Evolutionary conservation across 1,140 invertebrate genomes (phyloP), one percentile per base, ranked within the genome.

Genomic region (Zaprionus kolodkinae): DNA sequence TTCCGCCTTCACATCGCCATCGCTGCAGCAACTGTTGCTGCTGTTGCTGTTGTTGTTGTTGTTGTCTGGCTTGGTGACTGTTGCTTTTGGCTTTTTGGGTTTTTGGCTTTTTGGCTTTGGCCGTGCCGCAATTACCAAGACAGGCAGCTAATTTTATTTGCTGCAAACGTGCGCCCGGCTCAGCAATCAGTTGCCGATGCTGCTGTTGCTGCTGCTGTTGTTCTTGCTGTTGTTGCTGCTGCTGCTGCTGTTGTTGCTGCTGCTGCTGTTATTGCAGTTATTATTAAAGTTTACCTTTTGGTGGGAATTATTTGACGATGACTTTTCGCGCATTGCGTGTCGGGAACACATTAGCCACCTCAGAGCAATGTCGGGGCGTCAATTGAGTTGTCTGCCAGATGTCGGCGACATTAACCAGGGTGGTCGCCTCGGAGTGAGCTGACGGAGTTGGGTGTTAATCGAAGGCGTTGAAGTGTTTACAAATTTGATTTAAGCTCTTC

Each of bases 111-210:
- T 69, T 59, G 33, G 77, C 70, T 62, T 66, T 77, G 73, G 72
- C 61, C 81, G 68, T 67, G 60, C 81, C 69, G 79, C 82, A 87
- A 86, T 86, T 86, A 86, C 83, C 79, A 82, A 86, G 83, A 87
- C 82, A 86, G 77, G 82, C 82, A 87, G 83, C 83, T 86, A 86
- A 86, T 86, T 86, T 86, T 87, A 82, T 86, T 86, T 86, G 83
- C 82, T 82, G 79, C 72, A 82, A 87, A 86, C 82, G 83, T 87
- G 83, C 79, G 76, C 84, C 79, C 79, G 35, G 54, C 65, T 81
- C 80, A 64, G 55, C 67, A 63, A 54, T 50, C 48, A 52, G 21
- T 63, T 57, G 65, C 61, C 68, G 45, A 52, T 69, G 50, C 50
- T 68, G 10, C 35, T 68, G 13, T 55, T 63, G 40, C 55, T 43